phyloP scores from a whole-genome alignment of 2,888 invertebrate species.

The Clepsis dumicolana region DNA sequence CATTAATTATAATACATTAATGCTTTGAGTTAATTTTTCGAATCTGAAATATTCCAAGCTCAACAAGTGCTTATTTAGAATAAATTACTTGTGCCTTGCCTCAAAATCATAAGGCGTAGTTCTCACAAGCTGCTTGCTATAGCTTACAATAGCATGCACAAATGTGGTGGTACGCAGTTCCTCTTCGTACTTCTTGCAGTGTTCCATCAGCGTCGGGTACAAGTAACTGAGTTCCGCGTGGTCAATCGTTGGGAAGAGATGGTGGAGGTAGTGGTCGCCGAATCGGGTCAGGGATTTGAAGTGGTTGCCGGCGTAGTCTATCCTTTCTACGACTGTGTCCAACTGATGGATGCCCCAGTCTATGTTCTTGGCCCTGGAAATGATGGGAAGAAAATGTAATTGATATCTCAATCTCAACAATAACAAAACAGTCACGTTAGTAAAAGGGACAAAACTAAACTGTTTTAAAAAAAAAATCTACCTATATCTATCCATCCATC shows the following conservation, averaged over 20 bases:
- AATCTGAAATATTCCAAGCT: no score
- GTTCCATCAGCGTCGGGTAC: constrained; percentile 87
- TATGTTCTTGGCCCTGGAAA: constrained; percentile 75
- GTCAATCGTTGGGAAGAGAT: constrained; percentile 93
- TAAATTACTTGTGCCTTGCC: constrained; percentile 46
- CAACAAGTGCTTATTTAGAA: neutral
- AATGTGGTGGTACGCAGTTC: constrained; percentile 81
- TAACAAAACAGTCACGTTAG: no score
- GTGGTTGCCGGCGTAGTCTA: constrained; percentile 87
- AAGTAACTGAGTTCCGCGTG: constrained; percentile 90
- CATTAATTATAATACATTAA: no score
- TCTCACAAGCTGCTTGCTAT: constrained; percentile 83
- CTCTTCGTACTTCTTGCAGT: constrained; percentile 88
- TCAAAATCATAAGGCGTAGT: constrained; percentile 70
- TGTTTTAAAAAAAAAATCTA: no score
- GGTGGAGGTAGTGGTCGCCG: constrained; percentile 92
- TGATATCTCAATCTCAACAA: neutral
- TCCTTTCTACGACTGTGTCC: constrained; percentile 90
- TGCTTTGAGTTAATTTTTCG: no score
- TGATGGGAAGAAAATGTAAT: neutral
- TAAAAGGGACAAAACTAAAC: no score
- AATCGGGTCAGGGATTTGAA: constrained; percentile 90
- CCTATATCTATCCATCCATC: no score
- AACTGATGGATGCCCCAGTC: constrained; percentile 94
- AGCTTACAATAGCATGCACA: constrained; percentile 88